Base-by-base conservation (phyloP, 2,113 vertebrate genomes). In the Onychorhynchus coronatus region DNA sequence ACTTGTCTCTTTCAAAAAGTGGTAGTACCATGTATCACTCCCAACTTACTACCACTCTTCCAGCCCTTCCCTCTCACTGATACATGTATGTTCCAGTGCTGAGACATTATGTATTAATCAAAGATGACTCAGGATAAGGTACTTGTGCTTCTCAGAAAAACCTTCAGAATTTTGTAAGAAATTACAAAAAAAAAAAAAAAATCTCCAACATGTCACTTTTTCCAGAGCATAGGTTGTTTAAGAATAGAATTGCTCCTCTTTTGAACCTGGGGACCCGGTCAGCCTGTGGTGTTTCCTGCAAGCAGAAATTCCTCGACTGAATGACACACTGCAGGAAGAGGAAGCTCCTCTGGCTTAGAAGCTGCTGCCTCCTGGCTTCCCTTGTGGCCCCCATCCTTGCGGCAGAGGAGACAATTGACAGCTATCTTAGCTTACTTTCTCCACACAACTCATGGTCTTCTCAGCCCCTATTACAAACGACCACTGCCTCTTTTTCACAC, bases 351-450 rank as follows among this genome's bases (percentile, higher is more conserved):
- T 28, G 35, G 23, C 25, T 75, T 37, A 72, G 85, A 72, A 72
- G 37, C 25, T 50, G 8, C 33, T 3, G 9, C 23, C 46, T 71
- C 17, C 41, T 39, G 33, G 25, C 42, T 91, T 81, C 61, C 19
- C 47, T 59, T 33, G 50, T 0, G 3, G 53, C 7, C 33, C 25
- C 24, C 4, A 0, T 39, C 65, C 22, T 58, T 1, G 2, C 41
- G 52, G 42, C n/a, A 42, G 59, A 75, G 56, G 27, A 62, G 47
- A 28, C 11, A 80, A 61, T 4, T 11, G 33, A 49, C 33, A 88
- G 9, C 16, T 41, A 39, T 4, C 22, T 24, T 47, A 42, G 9
- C 2, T 70, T 41, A 73, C 47, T 75, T 87, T 59, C 61, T 75
- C 52, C 52, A 18, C 17, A 46, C 37, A 62, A 66, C 28, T 49